Conservation (phyloP, 2,113 vertebrate genomes). For the Aepyceros melampus region DNA sequence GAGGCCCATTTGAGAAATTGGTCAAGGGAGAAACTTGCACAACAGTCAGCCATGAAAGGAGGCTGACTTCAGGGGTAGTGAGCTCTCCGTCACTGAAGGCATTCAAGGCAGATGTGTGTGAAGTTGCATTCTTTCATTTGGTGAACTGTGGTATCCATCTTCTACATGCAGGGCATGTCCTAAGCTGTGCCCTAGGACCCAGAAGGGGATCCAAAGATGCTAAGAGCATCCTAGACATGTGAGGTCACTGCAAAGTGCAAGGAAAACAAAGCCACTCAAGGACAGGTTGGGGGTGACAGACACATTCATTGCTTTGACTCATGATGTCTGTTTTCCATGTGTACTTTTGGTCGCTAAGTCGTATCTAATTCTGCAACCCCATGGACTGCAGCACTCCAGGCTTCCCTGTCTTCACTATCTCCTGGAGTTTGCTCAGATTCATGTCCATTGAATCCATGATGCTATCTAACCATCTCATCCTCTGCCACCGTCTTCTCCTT, state of each 20-base stretch:
- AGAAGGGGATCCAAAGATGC: accelerated
- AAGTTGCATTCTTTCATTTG: not conserved
- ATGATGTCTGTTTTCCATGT: accelerated
- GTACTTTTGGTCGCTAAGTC: not conserved
- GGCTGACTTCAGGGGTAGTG: not conserved
- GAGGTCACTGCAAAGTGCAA: not conserved
- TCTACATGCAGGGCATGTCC: not conserved
- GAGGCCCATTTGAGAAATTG: not conserved
- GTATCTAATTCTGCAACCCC: not conserved
- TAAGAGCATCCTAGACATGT: not conserved
- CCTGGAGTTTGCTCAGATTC: not conserved
- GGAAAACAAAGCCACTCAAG: not conserved
- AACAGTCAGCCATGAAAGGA: accelerated
- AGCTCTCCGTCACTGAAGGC: not conserved
- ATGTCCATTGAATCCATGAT: not conserved
- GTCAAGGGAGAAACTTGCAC: accelerated
- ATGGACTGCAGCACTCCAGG: not conserved
- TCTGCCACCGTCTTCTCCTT: not conserved
- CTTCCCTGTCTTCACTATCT: not conserved
- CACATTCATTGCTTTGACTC: not conserved
- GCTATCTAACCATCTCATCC: not conserved
- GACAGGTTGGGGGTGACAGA: not conserved
- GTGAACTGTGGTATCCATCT: not conserved
- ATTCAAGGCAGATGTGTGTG: not conserved
- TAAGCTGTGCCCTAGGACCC: not conserved